Conservation (phyloP, 2,888 invertebrate species). For the Melinaea menophilus region DNA sequence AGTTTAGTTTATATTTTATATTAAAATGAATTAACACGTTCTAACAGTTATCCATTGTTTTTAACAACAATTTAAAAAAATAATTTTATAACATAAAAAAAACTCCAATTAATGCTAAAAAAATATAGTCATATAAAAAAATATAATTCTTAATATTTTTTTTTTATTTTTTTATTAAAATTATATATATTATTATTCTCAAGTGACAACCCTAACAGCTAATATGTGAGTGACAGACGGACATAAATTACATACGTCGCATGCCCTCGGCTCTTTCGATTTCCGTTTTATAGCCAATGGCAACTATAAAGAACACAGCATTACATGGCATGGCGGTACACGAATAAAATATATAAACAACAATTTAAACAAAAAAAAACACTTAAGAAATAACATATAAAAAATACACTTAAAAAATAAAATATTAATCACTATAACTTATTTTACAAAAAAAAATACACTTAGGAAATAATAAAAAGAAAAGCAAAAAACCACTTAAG, state of each 20-base stretch:
- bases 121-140: background rate
- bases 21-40: background rate
- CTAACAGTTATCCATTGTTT: no score
- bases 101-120: background rate
- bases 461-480: no score
- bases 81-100: background rate
- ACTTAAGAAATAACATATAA: constrained; percentile 11
- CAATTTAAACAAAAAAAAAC: background rate
- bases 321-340: no score
- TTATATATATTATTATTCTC: constrained; percentile 2
- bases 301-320: constrained; percentile 30
- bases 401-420: no score
- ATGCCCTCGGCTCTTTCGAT: constrained; percentile 53
- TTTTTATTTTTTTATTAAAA: background rate
- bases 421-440: no score
- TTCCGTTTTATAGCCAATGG: constrained; percentile 43
- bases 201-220: constrained; percentile 58
- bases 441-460: no score
- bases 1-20: background rate
- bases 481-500: no score
- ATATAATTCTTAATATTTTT: background rate
- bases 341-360: constrained; percentile 2
- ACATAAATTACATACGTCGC: constrained; percentile 70
- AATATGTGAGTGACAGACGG: constrained; percentile 73
- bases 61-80: no score